These are phyloP conservation scores for Germaria angustata DNA, from an alignment of 2,888 invertebrate species.

Conservation along the genomic window DNA sequence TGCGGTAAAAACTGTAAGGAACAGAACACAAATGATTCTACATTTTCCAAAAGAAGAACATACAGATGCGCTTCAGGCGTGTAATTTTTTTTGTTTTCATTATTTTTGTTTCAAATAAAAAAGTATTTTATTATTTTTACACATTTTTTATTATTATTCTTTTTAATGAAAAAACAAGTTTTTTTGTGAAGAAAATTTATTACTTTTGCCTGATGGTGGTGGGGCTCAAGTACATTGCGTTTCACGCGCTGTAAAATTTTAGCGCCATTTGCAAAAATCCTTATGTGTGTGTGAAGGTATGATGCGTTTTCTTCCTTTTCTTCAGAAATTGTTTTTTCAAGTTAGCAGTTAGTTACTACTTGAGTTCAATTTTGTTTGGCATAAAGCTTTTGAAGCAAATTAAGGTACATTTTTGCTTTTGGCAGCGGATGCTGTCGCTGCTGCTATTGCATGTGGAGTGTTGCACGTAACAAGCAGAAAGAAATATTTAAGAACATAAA, in stretches of 20 bases:
- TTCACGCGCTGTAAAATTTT: conserved; percentile 71
- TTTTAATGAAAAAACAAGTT: conserved; percentile 7
- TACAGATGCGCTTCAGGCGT: conserved; percentile 65
- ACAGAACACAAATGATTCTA: conserved; percentile 18
- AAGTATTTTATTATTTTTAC: conserved; percentile 54
- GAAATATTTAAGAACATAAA: conserved; percentile 26
- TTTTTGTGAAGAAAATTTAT: conserved; percentile 60
- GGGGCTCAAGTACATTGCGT: conserved; percentile 62
- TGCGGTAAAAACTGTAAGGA: background rate
- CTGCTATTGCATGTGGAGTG: conserved; percentile 51
- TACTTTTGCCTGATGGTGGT: conserved; percentile 37
- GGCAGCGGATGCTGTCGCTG: conserved; percentile 29
- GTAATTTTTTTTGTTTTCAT: conserved; percentile 54
- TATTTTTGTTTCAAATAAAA: conserved; percentile 38
- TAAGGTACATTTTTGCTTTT: conserved; percentile 47
- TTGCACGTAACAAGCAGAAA: conserved; percentile 62
- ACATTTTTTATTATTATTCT: background rate
- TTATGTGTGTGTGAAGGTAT: background rate
- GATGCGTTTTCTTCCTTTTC: background rate
- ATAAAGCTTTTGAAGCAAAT: conserved; percentile 49
- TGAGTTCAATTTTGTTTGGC: conserved; percentile 44
- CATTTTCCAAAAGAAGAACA: conserved; percentile 26
- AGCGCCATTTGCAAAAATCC: conserved; percentile 67
- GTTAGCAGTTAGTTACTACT: background rate
- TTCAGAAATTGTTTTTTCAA: background rate